Evolutionary conservation across 2,113 vertebrate genomes (phyloP).

Genomic region (Oreotrochilus melanogaster): DNA sequence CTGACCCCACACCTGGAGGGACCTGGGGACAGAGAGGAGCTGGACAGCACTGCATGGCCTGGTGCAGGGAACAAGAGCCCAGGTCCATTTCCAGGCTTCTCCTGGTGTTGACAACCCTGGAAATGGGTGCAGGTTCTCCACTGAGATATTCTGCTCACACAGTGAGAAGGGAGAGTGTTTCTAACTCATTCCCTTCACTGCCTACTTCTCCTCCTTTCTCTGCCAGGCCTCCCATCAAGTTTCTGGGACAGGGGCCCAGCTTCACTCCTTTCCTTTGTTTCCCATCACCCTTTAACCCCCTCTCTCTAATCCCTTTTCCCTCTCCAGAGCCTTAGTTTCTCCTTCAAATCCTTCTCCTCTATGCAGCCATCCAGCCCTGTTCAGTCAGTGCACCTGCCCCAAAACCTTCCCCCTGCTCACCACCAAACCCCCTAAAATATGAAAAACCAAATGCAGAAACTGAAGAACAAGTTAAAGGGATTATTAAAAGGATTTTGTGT

Average conservation of each 20-base stretch:
- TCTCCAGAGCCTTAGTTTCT: background rate
- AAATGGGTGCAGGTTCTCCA: background rate
- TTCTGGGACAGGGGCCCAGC: background rate
- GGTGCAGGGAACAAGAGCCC: fast-evolving
- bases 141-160: fast-evolving
- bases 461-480: background rate
- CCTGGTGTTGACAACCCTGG: background rate
- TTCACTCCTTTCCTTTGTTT: background rate
- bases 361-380: background rate
- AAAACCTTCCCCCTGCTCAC: background rate
- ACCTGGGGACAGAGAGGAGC: background rate
- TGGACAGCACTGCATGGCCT: fast-evolving
- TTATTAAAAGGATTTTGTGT: background rate
- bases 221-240: background rate
- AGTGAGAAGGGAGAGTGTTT: background rate
- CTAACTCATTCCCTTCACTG: background rate
- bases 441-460: background rate
- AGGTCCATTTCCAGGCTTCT: background rate
- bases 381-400: background rate
- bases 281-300: background rate
- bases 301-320: background rate
- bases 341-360: background rate
- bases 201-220: background rate
- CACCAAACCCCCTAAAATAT: background rate
- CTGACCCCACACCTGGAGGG: background rate